phyloP scores from a whole-genome alignment of 2,113 vertebrate species.

The Triplophysa siluroides region DNA sequence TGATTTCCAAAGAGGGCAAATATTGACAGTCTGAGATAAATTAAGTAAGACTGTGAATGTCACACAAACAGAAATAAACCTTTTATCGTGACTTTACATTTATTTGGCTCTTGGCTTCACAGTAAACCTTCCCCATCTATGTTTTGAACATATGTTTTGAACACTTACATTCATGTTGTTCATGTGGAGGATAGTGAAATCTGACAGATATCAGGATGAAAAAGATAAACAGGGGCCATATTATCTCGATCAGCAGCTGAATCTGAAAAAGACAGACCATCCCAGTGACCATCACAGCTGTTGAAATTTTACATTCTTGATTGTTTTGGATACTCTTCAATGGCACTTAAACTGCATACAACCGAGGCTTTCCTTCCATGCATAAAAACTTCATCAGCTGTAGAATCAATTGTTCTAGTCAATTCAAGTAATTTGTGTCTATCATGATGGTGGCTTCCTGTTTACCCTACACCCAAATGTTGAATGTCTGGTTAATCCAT shows the following conservation, averaged over 20 bases:
- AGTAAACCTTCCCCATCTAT: background rate
- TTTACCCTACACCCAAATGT: background rate
- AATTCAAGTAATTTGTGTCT: slow-evolving; percentile 22
- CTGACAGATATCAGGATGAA: slow-evolving; percentile 96
- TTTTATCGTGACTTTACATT: background rate
- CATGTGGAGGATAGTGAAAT: slow-evolving; percentile 90
- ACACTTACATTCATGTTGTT: slow-evolving; percentile 98
- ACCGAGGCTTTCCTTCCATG: too few relatives aligned
- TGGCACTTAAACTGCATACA: background rate
- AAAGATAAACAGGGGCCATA: slow-evolving; percentile 98
- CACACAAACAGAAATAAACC: slow-evolving; percentile 17
- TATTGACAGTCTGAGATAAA: slow-evolving; percentile 51
- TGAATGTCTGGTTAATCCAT: background rate
- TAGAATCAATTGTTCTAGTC: background rate
- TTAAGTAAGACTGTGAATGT: background rate
- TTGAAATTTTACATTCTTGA: background rate
- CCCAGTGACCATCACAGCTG: background rate
- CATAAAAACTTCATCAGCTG: background rate
- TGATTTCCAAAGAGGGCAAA: slow-evolving; percentile 57
- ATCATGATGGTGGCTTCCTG: background rate
- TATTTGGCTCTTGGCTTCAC: background rate
- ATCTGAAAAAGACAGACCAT: slow-evolving; percentile 72
- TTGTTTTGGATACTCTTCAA: background rate
- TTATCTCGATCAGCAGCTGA: slow-evolving; percentile 91
- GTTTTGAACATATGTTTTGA: background rate